phyloP scores from a whole-genome alignment of 2,113 vertebrate species.

The Formicarius rufipectus region DNA sequence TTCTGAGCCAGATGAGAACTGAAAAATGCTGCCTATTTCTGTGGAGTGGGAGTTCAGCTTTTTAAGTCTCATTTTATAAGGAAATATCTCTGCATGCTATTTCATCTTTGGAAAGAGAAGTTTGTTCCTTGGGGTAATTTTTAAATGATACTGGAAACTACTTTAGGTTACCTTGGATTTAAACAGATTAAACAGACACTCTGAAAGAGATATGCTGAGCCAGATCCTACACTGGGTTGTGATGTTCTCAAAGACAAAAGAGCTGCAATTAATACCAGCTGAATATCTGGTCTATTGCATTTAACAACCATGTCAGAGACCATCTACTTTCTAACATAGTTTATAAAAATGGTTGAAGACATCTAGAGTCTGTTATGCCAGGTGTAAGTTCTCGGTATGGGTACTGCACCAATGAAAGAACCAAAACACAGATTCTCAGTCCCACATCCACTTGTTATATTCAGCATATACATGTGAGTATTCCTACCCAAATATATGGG shows the following conservation, averaged over 20 bases:
- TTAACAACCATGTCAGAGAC: conserved; percentile 51
- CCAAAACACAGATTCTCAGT: not conserved
- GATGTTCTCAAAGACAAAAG: conserved; percentile 20
- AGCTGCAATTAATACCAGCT: conserved; percentile 66
- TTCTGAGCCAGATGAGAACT: not conserved
- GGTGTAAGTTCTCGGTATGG: not conserved
- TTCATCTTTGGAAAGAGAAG: not conserved
- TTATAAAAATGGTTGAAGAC: conserved; percentile 47
- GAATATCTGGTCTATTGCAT: conserved; percentile 47
- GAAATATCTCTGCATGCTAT: not conserved
- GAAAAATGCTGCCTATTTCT: not conserved
- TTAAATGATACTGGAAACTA: not conserved
- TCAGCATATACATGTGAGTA: not conserved
- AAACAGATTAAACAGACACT: conserved; percentile 36
- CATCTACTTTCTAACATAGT: conserved; percentile 50
- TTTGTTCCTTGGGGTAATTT: conserved; percentile 23
- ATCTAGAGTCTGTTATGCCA: conserved; percentile 5
- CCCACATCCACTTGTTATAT: not conserved
- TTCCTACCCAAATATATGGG: not conserved
- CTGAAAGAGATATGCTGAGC: conserved; percentile 31
- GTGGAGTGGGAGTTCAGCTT: not conserved
- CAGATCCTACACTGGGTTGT: not conserved
- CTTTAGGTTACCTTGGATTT: conserved; percentile 22
- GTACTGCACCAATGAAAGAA: not conserved
- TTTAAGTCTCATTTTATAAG: not conserved